A percentile compares a stretch with the other conserved stretches of the same genome.
Conservation (phyloP, 2,888 invertebrate species). For the Drosophila siamana region DNA sequence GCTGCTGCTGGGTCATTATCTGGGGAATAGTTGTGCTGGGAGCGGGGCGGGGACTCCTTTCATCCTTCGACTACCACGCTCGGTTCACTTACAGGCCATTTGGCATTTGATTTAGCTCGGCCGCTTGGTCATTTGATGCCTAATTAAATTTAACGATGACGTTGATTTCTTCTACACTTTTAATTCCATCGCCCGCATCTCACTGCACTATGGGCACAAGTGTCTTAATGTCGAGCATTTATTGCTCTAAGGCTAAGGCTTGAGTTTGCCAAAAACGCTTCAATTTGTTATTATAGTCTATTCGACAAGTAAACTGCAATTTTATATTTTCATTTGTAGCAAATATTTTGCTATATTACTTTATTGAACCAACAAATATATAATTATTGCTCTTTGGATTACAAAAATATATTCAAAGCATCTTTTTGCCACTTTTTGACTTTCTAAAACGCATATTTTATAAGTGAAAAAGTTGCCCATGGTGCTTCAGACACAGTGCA, state of each 20-base stretch:
- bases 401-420: too few species aligned
- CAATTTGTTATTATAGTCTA: too few species aligned
- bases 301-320: too few species aligned
- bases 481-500: not conserved
- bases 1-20: not conserved
- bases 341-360: too few species aligned
- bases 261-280: too few species aligned
- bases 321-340: too few species aligned
- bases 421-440: too few species aligned
- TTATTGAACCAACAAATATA: too few species aligned
- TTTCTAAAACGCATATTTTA: too few species aligned
- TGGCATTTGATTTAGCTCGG: conserved; percentile 77
- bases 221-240: not conserved
- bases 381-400: too few species aligned
- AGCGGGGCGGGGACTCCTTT: not conserved
- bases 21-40: not conserved
- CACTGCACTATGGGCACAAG: not conserved
- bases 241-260: not conserved
- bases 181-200: conserved; percentile 4
- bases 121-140: conserved; percentile 82
- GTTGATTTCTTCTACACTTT: conserved; percentile 55
- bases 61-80: conserved; percentile 26
- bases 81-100: conserved; percentile 77
- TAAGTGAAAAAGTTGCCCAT: not conserved
- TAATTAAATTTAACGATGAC: conserved; percentile 83